Evolutionary conservation across 1,140 invertebrate genomes (phyloP).

Genomic region (Lordiphosa clarofinis): DNA sequence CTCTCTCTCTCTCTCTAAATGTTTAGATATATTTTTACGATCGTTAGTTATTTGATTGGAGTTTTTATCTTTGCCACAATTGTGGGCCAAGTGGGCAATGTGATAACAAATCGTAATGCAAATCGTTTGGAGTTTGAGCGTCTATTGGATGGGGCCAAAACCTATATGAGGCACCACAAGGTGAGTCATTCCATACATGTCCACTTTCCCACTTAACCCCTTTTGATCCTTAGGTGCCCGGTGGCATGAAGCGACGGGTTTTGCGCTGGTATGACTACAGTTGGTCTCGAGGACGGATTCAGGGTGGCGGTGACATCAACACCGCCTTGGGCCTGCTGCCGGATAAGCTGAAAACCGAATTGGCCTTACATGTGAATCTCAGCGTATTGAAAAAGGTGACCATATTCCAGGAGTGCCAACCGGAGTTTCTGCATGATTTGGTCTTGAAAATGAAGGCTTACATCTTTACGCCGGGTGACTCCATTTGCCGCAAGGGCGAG

Average conservation of each 20-base stretch:
- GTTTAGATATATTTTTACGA: constrained; percentile 96
- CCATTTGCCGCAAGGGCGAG: constrained; percentile 95
- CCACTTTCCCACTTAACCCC: no score
- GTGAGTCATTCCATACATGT: constrained; percentile 77
- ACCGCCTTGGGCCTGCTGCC: constrained; percentile 94
- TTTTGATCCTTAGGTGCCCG: no score
- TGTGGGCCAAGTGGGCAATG: constrained; percentile 98
- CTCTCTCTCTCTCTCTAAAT: not conserved
- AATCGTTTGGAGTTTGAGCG: constrained; percentile 97
- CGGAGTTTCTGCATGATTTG: constrained; percentile 97
- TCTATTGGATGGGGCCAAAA: constrained; percentile 95
- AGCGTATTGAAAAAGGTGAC: constrained; percentile 96
- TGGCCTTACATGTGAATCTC: constrained; percentile 96
- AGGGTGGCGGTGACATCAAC: constrained; percentile 97
- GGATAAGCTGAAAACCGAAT: constrained; percentile 97
- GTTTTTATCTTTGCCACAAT: constrained; percentile 99
- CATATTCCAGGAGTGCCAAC: constrained; percentile 93
- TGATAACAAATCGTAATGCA: constrained; percentile 98
- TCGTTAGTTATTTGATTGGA: constrained; percentile 97
- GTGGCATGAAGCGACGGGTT: constrained; percentile 95
- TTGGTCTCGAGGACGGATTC: constrained; percentile 97
- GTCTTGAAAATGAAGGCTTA: constrained; percentile 99
- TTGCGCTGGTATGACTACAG: constrained; percentile 98
- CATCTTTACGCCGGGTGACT: constrained; percentile 97
- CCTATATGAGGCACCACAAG: constrained; percentile 98